A percentile compares a stretch with the other conserved stretches of the same genome.
These are phyloP conservation scores for Mesodorylaimus sp. DNA, from an alignment of 2,888 invertebrate species.

Conservation along the genomic window DNA sequence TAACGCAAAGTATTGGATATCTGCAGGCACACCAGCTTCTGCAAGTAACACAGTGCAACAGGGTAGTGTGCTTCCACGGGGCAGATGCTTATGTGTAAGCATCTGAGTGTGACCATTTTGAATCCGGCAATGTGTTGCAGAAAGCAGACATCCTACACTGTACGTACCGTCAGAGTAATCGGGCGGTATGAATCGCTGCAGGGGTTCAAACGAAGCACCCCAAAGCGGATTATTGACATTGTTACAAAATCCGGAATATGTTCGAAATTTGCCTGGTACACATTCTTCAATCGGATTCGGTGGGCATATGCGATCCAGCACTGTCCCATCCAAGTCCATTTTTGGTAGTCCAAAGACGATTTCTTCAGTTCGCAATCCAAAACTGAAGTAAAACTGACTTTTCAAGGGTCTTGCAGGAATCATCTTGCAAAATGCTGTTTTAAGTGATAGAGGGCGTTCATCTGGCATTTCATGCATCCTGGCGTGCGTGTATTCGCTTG, in stretches of 20 bases:
- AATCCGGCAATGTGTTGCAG: too few relatives aligned
- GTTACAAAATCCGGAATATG: constrained; percentile 28
- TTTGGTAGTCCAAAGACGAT: constrained; percentile 15
- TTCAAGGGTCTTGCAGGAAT: too few relatives aligned
- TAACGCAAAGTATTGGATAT: too few relatives aligned
- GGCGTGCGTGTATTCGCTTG: too few relatives aligned
- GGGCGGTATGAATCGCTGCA: constrained; percentile 21
- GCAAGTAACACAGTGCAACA: too few relatives aligned
- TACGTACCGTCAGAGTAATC: constrained; percentile 24
- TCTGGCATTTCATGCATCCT: too few relatives aligned
- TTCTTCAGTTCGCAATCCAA: constrained; percentile 14
- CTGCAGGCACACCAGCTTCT: too few relatives aligned
- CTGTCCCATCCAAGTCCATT: constrained; percentile 16
- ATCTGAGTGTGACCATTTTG: too few relatives aligned
- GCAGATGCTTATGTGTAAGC: too few relatives aligned
- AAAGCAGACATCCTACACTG: too few relatives aligned
- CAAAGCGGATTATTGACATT: constrained; percentile 24
- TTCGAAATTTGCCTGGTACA: constrained; percentile 23
- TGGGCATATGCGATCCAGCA: constrained; percentile 21
- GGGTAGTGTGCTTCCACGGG: too few relatives aligned
- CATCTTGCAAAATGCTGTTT: background rate
- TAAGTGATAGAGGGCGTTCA: too few relatives aligned
- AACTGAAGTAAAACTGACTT: constrained; percentile 11
- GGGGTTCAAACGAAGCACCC: constrained; percentile 24
- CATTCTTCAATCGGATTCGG: constrained; percentile 24